Evolutionary conservation across 2,797 vertebrate genomes (phyloP), one percentile per base, ranked within the genome.

Genomic region (Decapterus maruadsi): DNA sequence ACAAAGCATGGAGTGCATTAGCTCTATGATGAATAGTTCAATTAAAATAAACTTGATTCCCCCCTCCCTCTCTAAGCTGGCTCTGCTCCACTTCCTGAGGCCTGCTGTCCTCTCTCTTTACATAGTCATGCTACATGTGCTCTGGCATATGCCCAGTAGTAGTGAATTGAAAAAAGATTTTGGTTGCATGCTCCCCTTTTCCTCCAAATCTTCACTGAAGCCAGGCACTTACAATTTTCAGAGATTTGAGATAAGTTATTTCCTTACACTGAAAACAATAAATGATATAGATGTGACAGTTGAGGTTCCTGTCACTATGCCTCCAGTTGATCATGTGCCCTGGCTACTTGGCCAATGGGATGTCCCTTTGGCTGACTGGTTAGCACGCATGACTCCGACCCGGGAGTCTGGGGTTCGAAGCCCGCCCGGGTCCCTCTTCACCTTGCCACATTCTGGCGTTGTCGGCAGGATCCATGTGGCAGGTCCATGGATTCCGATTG

Each of bases 21-120:
- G 4, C 69, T 36, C 51, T 67, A 31, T 70, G 77, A 77, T 58
- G 34, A 78, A 83, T 74, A 22, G 34, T 78, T 79, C 26, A 76
- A 71, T 77, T 72, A 62, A 74, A 84, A 74, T 55, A 2, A 50
- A 36, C 36, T 64, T 71, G 8, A 53, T 70, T 22, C 50, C 31
- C 26, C 26, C 26, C 26, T 26, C 26, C 14, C 8, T 42, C 12
- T 42, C 31, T 16, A 61, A 57, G 40, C 58, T 68, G 16, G 43
- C 53, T 64, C 53, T 60, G 72, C 56, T 78, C 58, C 63, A 43
- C 58, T 71, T 70, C 38, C 36, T 68, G 59, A 58, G 31, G 19
- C 51, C 48, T 0, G 12, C 55, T 8, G 6, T 34, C 50, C 42
- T 61, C 42, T 64, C 40, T 42, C 36, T 68, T 73, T 64, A 48